phyloP scores from a whole-genome alignment of 2,113 vertebrate genomes.

The Pica pica region DNA sequence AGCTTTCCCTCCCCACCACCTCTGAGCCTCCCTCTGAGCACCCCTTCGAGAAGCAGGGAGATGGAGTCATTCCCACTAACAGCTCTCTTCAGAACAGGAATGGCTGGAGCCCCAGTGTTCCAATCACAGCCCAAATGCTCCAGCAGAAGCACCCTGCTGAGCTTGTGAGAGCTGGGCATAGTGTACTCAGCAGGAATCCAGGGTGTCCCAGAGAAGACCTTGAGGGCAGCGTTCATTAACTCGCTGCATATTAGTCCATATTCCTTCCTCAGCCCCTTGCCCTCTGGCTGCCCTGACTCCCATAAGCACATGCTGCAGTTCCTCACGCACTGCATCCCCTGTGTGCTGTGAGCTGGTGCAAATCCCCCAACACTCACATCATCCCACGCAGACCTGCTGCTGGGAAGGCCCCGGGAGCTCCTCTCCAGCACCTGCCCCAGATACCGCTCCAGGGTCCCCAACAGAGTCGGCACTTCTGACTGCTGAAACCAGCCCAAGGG shows the following conservation, averaged over 20 bases:
- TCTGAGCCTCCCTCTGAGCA: neutral
- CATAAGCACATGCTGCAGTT: neutral
- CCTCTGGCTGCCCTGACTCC: neutral
- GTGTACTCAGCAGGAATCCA: neutral
- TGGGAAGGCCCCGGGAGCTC: neutral
- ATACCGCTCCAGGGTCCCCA: neutral
- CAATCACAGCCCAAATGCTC: neutral
- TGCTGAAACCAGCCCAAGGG: neutral
- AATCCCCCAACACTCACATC: neutral
- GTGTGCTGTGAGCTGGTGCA: neutral
- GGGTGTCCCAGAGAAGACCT: neutral
- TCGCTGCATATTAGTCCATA: neutral
- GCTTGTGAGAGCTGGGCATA: neutral
- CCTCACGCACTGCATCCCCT: neutral
- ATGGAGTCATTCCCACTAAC: neutral
- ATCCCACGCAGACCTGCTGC: neutral
- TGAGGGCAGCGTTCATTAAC: neutral
- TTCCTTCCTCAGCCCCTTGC: neutral
- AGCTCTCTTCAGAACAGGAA: neutral
- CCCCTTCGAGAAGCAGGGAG: neutral
- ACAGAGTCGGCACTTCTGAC: neutral
- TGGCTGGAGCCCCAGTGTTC: rapidly evolving
- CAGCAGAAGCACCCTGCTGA: neutral
- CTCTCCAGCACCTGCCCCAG: neutral
- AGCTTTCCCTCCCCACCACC: neutral